Conservation (phyloP, 2,113 vertebrate genomes). For the Oncorhynchus tshawytscha region DNA sequence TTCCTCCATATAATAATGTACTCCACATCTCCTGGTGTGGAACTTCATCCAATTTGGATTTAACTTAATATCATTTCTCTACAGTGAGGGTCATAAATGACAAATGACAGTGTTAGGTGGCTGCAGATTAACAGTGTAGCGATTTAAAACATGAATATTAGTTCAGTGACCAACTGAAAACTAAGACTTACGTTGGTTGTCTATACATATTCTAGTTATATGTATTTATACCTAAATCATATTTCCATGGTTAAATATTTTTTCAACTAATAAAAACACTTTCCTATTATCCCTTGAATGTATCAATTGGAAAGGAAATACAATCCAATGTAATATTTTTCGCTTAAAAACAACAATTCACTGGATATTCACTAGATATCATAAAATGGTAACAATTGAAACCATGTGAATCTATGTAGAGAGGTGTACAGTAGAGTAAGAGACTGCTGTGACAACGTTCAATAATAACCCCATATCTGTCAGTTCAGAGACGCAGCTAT, state of each 20-base stretch:
- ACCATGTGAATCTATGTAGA: background rate
- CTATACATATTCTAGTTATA: too few relatives aligned
- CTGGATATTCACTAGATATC: background rate
- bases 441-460: constrained; percentile 60
- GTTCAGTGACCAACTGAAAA: constrained; percentile 48
- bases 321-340: too few relatives aligned
- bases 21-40: background rate
- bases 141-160: constrained; percentile 41
- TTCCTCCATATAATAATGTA: background rate
- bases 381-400: background rate
- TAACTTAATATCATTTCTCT: background rate
- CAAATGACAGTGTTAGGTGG: constrained; percentile 46
- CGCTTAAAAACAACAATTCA: background rate
- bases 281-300: background rate
- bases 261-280: background rate
- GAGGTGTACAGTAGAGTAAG: background rate
- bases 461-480: constrained; percentile 59
- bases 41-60: background rate
- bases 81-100: constrained; percentile 41
- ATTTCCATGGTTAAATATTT: background rate
- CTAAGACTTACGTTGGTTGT: constrained; percentile 8
- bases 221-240: too few relatives aligned
- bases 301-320: background rate
- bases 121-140: constrained; percentile 38
- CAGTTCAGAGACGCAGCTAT: constrained; percentile 60